A percentile compares a stretch with the other conserved stretches of the same genome.
Conservation (phyloP, 35 echinoderm and acorn worm genomes). For the Nesometra sesokonis region DNA sequence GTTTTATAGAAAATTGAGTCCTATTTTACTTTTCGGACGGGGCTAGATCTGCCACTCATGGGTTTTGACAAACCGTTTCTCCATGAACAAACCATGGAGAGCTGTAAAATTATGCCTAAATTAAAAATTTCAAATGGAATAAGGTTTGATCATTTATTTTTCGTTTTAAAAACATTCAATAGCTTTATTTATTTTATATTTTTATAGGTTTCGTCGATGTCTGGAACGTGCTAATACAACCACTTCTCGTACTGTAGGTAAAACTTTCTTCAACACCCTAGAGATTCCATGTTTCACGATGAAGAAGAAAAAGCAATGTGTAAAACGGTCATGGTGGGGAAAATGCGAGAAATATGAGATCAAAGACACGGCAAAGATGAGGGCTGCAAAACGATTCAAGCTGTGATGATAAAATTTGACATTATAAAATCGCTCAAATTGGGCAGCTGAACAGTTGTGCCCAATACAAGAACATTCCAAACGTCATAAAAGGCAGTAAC, state of each 20-base stretch:
- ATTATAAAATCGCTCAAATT: not conserved
- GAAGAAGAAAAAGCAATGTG: constrained; percentile 30
- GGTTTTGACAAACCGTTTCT: no score
- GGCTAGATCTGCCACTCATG: no score
- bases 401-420: not conserved
- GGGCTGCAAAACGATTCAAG: constrained; percentile 5
- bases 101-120: no score
- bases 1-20: no score
- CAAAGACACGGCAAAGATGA: constrained; percentile 22
- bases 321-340: constrained; percentile 46
- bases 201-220: constrained; percentile 52
- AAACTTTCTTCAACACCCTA: constrained; percentile 49
- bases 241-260: constrained; percentile 23
- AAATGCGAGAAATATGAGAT: constrained; percentile 34
- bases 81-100: no score
- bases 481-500: not conserved
- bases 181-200: not conserved
- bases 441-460: not conserved
- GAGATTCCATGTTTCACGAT: constrained; percentile 35
- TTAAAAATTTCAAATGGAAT: no score
- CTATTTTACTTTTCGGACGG: no score
- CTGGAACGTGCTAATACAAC: constrained; percentile 25
- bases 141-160: no score
- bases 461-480: not conserved
- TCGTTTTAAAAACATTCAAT: no score